These are phyloP conservation scores for Abrostola tripartita DNA, from an alignment of 2,888 invertebrate species.

Conservation along the genomic window DNA sequence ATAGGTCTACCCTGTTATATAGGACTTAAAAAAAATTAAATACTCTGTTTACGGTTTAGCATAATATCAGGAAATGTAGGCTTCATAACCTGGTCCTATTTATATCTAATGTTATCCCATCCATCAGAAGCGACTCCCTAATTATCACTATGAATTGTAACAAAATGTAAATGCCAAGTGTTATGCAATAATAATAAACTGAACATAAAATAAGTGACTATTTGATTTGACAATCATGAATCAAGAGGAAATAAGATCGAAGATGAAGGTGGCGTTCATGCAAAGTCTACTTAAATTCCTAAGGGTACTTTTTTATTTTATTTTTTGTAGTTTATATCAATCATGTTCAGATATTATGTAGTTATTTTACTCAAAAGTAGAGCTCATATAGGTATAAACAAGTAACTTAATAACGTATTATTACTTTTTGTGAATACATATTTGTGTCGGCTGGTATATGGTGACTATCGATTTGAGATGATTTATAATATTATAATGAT, in stretches of 20 bases:
- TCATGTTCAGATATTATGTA: not conserved
- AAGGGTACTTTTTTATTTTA: conserved; percentile 65
- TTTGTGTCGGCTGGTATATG: not conserved
- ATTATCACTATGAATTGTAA: conserved; percentile 72
- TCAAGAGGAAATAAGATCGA: conserved; percentile 56
- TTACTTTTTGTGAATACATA: not conserved
- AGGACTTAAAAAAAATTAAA: no score
- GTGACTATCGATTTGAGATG: not conserved
- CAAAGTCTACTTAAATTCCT: conserved; percentile 69
- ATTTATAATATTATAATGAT: conserved; percentile 47
- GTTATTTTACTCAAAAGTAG: no score
- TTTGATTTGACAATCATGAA: conserved; percentile 52
- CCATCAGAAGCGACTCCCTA: conserved; percentile 29
- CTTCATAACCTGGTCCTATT: no score
- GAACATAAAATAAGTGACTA: conserved; percentile 48
- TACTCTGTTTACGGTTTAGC: no score
- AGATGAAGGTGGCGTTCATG: conserved; percentile 70
- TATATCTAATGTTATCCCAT: no score
- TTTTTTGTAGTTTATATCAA: not conserved
- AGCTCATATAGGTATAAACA: no score
- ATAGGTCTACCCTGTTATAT: no score
- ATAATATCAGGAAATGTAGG: no score
- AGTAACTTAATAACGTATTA: no score
- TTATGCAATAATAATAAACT: conserved; percentile 51
- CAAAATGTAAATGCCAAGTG: conserved; percentile 70